Conservation (phyloP, 2,888 invertebrate species). For the Pharmacophagus antenor region DNA sequence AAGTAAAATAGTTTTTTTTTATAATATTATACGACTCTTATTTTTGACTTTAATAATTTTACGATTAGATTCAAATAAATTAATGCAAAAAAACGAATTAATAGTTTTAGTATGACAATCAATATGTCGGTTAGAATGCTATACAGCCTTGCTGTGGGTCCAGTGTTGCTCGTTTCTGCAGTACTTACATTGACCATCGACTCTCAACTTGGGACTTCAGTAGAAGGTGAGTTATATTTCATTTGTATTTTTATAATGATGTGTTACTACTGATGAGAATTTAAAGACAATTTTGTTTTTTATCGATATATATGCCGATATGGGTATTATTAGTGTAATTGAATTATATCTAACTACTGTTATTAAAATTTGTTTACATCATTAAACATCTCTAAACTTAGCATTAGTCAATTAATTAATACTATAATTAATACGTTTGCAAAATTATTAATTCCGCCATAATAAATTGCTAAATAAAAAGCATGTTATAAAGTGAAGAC, state of each 20-base stretch:
- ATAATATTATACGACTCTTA: neutral
- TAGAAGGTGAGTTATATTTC: constrained; percentile 60
- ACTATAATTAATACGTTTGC: too few species aligned
- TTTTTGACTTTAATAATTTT: neutral
- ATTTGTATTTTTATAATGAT: neutral
- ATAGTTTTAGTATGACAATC: constrained; percentile 34
- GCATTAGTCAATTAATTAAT: too few species aligned
- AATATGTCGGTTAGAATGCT: constrained; percentile 59
- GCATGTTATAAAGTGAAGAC: too few species aligned
- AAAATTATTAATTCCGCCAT: too few species aligned
- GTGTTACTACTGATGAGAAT: neutral
- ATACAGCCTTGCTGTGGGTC: constrained; percentile 60
- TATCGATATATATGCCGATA: neutral
- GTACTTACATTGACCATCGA: constrained; percentile 71
- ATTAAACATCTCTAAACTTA: too few species aligned
- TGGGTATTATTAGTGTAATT: too few species aligned
- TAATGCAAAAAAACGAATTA: constrained; percentile 24
- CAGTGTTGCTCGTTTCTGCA: constrained; percentile 60
- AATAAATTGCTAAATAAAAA: too few species aligned
- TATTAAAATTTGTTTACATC: too few species aligned
- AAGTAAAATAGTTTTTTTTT: constrained; percentile 21
- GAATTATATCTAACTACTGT: too few species aligned
- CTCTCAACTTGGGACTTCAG: constrained; percentile 69
- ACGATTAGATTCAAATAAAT: neutral
- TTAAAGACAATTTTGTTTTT: neutral